Evolutionary conservation across 2,888 invertebrate species (phyloP).

Genomic region (Drosophila lutescens): DNA sequence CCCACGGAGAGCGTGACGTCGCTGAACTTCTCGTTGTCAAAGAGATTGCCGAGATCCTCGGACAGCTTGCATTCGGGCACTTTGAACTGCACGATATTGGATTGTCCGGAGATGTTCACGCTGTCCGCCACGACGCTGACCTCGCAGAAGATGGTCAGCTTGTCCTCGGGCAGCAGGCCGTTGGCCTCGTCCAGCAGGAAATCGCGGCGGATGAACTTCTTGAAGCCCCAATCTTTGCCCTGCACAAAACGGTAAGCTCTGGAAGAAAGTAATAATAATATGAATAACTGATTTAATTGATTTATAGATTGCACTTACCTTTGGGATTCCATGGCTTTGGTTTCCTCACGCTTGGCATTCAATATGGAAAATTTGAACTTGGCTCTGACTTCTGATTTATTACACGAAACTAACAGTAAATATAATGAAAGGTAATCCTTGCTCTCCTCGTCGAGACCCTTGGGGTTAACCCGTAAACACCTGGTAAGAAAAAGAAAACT

Average conservation of each 20-base stretch:
- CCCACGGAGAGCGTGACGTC: slow-evolving; percentile 98
- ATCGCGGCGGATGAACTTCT: slow-evolving; percentile 99
- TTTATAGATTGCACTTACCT: slow-evolving; percentile 72
- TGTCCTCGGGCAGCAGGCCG: slow-evolving; percentile 98
- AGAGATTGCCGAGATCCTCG: slow-evolving; percentile 97
- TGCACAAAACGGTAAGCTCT: slow-evolving; percentile 99
- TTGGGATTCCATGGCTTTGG: slow-evolving; percentile 99
- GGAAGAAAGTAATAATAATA: neutral
- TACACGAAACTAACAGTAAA: slow-evolving; percentile 99
- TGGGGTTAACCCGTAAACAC: slow-evolving; percentile 99
- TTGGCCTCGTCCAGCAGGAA: slow-evolving; percentile 99
- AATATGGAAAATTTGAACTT: slow-evolving; percentile 99
- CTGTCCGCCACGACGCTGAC: slow-evolving; percentile 99
- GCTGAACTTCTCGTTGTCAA: slow-evolving; percentile 98
- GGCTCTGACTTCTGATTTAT: slow-evolving; percentile 99
- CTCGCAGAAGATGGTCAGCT: slow-evolving; percentile 99
- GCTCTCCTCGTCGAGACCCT: slow-evolving; percentile 99
- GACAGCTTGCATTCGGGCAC: slow-evolving; percentile 96
- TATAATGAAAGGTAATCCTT: slow-evolving; percentile 99
- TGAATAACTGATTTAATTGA: neutral
- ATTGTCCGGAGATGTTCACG: slow-evolving; percentile 99
- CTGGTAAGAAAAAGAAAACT: slow-evolving; percentile 82
- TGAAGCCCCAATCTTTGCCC: slow-evolving; percentile 99
- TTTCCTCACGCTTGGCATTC: slow-evolving; percentile 99
- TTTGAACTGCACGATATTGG: slow-evolving; percentile 98